Conservation (phyloP, 2,113 vertebrate genomes). For the Drymodes brunneopygia region DNA sequence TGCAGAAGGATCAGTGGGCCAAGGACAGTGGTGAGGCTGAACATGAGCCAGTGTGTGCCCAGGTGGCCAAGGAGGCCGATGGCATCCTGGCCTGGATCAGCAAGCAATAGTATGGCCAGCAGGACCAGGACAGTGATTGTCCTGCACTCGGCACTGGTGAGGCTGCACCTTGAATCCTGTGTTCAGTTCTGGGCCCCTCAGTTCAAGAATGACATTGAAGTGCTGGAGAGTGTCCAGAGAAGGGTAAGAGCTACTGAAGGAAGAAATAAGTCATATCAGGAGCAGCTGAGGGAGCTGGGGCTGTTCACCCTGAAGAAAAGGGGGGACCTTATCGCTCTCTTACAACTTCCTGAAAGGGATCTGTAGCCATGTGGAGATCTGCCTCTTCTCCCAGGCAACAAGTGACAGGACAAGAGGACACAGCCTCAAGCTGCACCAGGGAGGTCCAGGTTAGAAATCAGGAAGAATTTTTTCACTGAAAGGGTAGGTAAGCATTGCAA, state of each 20-base stretch:
- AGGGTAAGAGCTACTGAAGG: not conserved
- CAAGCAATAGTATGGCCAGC: not conserved
- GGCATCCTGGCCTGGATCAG: not conserved
- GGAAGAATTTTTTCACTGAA: not conserved
- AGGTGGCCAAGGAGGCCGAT: fast-evolving
- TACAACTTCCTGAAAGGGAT: not conserved
- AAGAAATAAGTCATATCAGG: not conserved
- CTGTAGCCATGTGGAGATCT: not conserved
- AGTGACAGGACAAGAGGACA: not conserved
- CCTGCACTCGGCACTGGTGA: fast-evolving
- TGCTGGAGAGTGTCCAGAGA: not conserved
- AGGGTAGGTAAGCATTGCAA: not conserved
- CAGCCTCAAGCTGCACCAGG: fast-evolving
- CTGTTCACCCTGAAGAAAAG: not conserved
- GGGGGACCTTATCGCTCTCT: not conserved
- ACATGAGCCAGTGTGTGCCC: not conserved
- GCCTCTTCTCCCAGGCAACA: not conserved
- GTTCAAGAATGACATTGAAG: fast-evolving
- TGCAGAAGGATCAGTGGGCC: not conserved
- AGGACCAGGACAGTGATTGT: not conserved
- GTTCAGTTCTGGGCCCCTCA: not conserved
- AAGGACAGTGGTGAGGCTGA: not conserved
- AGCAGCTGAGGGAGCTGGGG: not conserved
- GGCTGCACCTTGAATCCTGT: fast-evolving
- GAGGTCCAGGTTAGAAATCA: not conserved